These are phyloP conservation scores for Rostratula benghalensis DNA, from an alignment of 2,113 vertebrate genomes.

Conservation along the genomic window DNA sequence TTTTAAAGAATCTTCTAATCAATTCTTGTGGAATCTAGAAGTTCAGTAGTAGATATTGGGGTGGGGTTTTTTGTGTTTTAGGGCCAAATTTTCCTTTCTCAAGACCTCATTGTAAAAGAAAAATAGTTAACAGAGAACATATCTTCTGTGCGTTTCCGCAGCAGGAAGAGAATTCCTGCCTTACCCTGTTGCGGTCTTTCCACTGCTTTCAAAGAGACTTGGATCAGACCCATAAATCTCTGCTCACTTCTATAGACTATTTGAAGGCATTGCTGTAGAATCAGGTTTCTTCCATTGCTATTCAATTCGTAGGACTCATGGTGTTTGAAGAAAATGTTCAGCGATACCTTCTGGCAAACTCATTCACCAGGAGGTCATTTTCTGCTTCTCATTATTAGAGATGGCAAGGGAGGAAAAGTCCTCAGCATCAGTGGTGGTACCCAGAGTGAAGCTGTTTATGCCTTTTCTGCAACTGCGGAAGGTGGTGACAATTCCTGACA, in stretches of 20 bases:
- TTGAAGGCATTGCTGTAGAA: not conserved
- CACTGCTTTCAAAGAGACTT: not conserved
- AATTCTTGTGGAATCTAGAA: not conserved
- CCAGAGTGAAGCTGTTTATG: not conserved
- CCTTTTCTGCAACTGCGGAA: not conserved
- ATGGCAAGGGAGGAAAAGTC: not conserved
- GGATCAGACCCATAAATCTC: slow-evolving; percentile 21
- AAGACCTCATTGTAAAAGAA: not conserved
- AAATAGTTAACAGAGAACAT: not conserved
- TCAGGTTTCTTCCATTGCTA: not conserved
- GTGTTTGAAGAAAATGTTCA: not conserved
- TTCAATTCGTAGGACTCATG: not conserved
- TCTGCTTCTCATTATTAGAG: not conserved
- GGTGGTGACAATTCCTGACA: rapidly evolving
- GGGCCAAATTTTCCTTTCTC: not conserved
- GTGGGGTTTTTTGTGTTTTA: not conserved
- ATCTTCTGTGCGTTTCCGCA: not conserved
- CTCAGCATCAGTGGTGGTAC: not conserved
- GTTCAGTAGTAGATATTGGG: not conserved
- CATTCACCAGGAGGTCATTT: not conserved
- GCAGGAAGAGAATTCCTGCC: slow-evolving; percentile 21
- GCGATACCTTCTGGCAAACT: not conserved
- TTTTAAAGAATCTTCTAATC: not conserved
- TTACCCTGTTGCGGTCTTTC: not conserved
- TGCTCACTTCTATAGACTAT: not conserved